Evolutionary conservation across 1,140 invertebrate genomes (phyloP).

Genomic region (Cheumatopsyche charites): DNA sequence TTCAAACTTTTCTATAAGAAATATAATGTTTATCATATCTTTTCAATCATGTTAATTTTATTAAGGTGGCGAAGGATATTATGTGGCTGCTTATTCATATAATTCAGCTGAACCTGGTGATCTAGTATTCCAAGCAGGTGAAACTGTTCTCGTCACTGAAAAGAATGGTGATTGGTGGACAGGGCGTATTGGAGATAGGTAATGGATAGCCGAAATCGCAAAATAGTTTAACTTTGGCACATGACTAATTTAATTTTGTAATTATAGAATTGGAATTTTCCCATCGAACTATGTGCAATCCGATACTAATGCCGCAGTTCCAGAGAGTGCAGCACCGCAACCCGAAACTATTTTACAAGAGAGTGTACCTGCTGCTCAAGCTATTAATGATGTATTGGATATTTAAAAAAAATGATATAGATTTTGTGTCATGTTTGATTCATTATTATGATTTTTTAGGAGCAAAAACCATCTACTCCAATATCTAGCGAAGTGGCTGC

Average conservation of each 20-base stretch:
- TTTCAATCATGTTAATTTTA: neutral
- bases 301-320: conserved; percentile 48
- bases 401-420: too few relatives aligned
- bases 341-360: neutral
- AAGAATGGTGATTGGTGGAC: conserved; percentile 99
- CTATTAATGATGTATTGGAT: conserved; percentile 23
- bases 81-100: conserved; percentile 84
- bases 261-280: conserved; percentile 83
- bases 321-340: neutral
- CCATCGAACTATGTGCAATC: conserved; percentile 90
- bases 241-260: conserved; percentile 2
- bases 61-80: conserved; percentile 69
- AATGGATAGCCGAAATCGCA: neutral
- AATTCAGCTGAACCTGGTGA: conserved; percentile 89
- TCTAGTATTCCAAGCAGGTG: conserved; percentile 88
- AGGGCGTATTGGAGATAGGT: conserved; percentile 76
- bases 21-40: conserved; percentile 25
- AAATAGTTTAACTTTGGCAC: neutral
- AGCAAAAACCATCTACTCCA: conserved; percentile 57
- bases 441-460: conserved; percentile 47
- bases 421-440: neutral
- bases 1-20: neutral
- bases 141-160: conserved; percentile 85
- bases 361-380: neutral
- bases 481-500: conserved; percentile 57